Base-by-base conservation (phyloP, 2,797 vertebrate genomes). In the Coregonus ussuriensis region DNA sequence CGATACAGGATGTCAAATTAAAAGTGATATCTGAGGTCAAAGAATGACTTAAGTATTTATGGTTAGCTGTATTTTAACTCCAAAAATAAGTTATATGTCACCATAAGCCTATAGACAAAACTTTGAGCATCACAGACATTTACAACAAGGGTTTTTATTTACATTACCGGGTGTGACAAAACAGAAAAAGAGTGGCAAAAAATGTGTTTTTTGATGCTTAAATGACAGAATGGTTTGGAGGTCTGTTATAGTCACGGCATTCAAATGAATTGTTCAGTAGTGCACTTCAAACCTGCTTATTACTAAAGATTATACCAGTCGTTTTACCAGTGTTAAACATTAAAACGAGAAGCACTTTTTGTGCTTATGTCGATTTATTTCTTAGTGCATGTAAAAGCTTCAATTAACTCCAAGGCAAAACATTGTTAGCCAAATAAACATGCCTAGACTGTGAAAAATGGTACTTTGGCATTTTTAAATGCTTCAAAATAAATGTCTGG, bases 1-100 rank as follows among this genome's bases (percentile, higher is more conserved):
- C 15, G 0, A 7, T 7, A 69, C 62, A 66, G 72, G 76, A 77
- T 4, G 79, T 72, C 76, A 16, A 4, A 52, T 33, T 18, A 70
- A 84, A 88, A 72, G 75, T 5, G 84, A 91, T 81, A 84, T 68
- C 15, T 1, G 37, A 79, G 83, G 83, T 81, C 82, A 82, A 53
- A 1, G 1, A 66, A 72, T 1, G 41, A 47, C 41, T 1, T 72
- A 4, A 9, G 63, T 77, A 56, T 82, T 78, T 81, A 66, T 77
- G 41, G 9, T 47, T 47, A 77, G 62, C 54, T 41, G 65, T 59
- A 62, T 74, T 77, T 63, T 18, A 31, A 76, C 31, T 82, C 33
- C 72, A 77, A 37, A 73, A 21, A 68, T 53, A 54, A 74, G 6
- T 35, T 16, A 16, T 31, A 67, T 18, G n/a, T 72, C 54, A 81